These are phyloP conservation scores for Anguilla anguilla DNA, from an alignment of 2,797 vertebrate species.

Conservation along the genomic window DNA sequence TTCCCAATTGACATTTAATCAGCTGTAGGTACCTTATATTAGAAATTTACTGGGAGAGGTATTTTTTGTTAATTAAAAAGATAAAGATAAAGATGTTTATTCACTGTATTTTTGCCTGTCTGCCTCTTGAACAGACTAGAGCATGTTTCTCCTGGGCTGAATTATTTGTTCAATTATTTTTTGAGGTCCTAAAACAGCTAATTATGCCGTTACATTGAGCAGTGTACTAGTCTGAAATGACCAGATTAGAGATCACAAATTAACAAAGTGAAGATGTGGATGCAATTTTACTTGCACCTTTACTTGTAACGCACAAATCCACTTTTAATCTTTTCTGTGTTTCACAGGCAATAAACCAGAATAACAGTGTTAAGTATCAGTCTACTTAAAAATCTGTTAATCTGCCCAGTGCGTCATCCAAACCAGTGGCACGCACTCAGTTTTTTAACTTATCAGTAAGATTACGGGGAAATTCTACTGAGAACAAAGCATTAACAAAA, in stretches of 20 bases:
- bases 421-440: background rate
- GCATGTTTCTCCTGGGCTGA: background rate
- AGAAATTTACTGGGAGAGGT: background rate
- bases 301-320: background rate
- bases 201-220: background rate
- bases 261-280: background rate
- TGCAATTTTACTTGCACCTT: background rate
- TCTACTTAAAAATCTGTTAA: background rate
- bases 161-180: constrained; percentile 11
- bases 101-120: background rate
- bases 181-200: background rate
- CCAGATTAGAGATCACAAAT: background rate
- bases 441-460: background rate
- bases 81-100: background rate
- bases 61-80: background rate
- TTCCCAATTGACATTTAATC: background rate
- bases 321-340: background rate
- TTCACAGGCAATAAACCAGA: background rate
- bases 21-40: background rate
- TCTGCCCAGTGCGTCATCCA: background rate
- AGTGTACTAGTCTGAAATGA: background rate
- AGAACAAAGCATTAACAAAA: too few species aligned
- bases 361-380: background rate
- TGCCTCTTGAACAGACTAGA: background rate
- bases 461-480: too few species aligned